These are phyloP conservation scores for Psephotus haematonotus DNA, from an alignment of 2,113 vertebrate genomes.

Conservation along the genomic window DNA sequence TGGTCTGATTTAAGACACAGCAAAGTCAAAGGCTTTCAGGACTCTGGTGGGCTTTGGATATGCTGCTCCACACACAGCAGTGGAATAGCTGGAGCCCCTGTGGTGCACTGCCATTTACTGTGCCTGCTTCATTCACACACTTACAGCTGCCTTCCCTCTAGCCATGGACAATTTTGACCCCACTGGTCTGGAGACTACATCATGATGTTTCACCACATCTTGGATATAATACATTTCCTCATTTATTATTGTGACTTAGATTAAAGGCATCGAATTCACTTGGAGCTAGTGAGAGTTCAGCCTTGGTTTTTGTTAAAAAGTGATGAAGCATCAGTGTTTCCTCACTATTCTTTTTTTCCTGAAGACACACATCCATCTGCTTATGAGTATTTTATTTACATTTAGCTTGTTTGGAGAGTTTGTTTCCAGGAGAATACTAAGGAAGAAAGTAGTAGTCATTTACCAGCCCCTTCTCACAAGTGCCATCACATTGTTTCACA, in stretches of 20 bases:
- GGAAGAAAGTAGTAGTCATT: not conserved
- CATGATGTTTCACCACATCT: not conserved
- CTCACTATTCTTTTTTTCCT: not conserved
- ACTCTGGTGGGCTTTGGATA: not conserved
- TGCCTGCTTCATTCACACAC: not conserved
- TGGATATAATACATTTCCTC: not conserved
- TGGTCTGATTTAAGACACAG: not conserved
- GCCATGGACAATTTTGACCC: not conserved
- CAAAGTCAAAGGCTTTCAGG: not conserved
- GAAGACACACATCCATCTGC: not conserved
- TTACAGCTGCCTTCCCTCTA: not conserved
- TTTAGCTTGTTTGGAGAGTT: not conserved
- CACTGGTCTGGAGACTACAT: not conserved
- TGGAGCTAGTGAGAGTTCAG: not conserved
- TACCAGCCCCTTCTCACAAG: not conserved
- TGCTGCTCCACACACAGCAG: not conserved
- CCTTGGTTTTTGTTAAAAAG: not conserved
- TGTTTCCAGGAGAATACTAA: not conserved
- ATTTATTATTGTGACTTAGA: not conserved
- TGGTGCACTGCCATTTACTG: not conserved
- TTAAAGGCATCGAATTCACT: not conserved
- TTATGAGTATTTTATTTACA: not conserved
- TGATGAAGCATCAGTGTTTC: not conserved
- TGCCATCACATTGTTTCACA: not conserved
- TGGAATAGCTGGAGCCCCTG: not conserved